These are phyloP conservation scores for Triplophysa tibetana DNA, from an alignment of 2,113 vertebrate species.

Conservation along the genomic window DNA sequence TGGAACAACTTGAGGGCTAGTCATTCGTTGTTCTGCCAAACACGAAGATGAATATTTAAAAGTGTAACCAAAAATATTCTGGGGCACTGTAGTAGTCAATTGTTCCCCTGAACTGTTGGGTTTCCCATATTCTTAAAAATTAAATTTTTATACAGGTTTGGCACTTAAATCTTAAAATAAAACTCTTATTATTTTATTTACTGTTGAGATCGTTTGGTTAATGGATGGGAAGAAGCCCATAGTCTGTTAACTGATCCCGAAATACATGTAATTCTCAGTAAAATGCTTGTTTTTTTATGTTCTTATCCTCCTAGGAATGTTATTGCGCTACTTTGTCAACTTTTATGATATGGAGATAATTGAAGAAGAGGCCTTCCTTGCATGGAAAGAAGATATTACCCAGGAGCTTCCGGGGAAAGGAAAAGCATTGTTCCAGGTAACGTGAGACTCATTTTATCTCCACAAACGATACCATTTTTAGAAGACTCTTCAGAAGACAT, in stretches of 20 bases:
- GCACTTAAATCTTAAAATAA: no score
- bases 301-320: conserved; percentile 82
- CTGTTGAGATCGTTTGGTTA: no score
- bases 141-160: no score
- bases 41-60: no score
- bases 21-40: no score
- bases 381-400: conserved; percentile 99
- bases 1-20: no score
- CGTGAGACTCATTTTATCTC: background rate
- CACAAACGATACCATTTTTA: background rate
- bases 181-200: no score
- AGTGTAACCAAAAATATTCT: no score
- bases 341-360: conserved; percentile 99
- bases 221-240: background rate
- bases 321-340: conserved; percentile 98
- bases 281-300: background rate
- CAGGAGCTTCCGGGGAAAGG: conserved; percentile 99
- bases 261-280: background rate
- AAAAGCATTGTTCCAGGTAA: conserved; percentile 99
- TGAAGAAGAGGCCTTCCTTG: conserved; percentile 99
- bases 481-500: background rate
- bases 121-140: no score
- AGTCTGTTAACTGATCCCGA: background rate
- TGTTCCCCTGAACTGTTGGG: no score
- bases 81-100: no score